phyloP scores from a whole-genome alignment of 2,797 vertebrate genomes.

The Channa striata region DNA sequence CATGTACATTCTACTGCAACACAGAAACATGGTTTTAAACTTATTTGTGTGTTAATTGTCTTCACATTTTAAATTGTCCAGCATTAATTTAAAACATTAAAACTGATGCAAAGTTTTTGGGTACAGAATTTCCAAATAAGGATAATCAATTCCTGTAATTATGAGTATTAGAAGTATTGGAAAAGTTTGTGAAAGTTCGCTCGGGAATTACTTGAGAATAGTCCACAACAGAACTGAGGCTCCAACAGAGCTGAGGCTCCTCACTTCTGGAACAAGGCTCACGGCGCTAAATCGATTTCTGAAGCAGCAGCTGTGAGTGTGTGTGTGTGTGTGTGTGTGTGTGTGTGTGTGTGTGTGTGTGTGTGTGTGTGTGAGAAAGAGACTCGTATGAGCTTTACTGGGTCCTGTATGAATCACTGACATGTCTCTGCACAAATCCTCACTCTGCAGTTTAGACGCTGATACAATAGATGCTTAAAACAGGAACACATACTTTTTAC shows the following conservation, averaged over 20 bases:
- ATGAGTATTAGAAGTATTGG: not conserved
- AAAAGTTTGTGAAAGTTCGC: not conserved
- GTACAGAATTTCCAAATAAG: not conserved
- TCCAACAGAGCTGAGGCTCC: not conserved
- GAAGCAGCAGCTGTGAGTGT: no score
- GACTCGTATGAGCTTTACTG: not conserved
- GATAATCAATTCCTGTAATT: no score
- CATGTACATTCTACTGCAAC: no score
- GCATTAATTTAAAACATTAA: no score
- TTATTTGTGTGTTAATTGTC: no score
- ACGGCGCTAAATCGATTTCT: slow-evolving; percentile 2
- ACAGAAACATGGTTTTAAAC: no score
- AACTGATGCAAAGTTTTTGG: no score
- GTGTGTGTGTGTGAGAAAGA: not conserved
- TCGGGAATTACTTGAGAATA: not conserved
- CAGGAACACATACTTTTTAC: no score
- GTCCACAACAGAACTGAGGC: not conserved
- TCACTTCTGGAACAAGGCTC: not conserved
- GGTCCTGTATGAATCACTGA: not conserved
- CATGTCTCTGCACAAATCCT: not conserved
- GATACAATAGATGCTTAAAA: no score
- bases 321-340: not conserved
- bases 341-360: no score
- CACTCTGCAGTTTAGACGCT: not conserved
- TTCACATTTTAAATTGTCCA: no score